Base-by-base conservation (phyloP, 2,113 vertebrate genomes). In the Trichechus manatus region DNA sequence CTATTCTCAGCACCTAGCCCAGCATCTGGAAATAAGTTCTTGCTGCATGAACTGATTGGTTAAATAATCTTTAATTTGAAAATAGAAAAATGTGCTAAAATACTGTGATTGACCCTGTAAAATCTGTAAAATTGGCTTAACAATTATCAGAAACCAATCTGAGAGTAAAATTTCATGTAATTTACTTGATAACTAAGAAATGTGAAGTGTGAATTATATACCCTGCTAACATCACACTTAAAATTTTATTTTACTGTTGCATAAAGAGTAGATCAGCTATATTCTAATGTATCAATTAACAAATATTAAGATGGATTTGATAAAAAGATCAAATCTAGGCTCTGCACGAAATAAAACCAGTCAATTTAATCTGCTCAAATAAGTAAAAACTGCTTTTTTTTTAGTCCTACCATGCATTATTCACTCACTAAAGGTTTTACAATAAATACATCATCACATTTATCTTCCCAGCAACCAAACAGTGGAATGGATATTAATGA, bases 251-350 rank as follows among this genome's bases (percentile, higher is more conserved):
- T 44, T 82, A 29, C 4, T 66, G 1, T 64, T 87, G 86, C n/a
- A 78, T 79, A 81, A 75, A 77, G 23, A 39, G 11, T 15, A 75
- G 87, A 91, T 81, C 80, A 77, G 19, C 59, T 68, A 42, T 92
- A 10, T 2, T 70, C 5, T 3, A 87, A 74, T 47, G 47, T 50
- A 75, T 33, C 13, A 59, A 78, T 74, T 11, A 70, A 56, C 42
- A 91, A 83, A 90, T 83, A 53, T 15, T 63, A 83, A 80, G 50
- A 85, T 72, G 23, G 19, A 53, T 90, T 94, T 59, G 9, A 85
- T 29, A 59, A 88, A 86, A 93, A 17, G 13, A 97, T 94, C 42
- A 90, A 88, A 92, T 61, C n/a, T 13, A 44, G 33, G 47, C 27
- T 75, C n/a, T 79, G 4, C 23, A 50, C 56, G 88, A 86, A 63